Conservation (phyloP, 2,797 vertebrate genomes). For the Rallus crepitans region DNA sequence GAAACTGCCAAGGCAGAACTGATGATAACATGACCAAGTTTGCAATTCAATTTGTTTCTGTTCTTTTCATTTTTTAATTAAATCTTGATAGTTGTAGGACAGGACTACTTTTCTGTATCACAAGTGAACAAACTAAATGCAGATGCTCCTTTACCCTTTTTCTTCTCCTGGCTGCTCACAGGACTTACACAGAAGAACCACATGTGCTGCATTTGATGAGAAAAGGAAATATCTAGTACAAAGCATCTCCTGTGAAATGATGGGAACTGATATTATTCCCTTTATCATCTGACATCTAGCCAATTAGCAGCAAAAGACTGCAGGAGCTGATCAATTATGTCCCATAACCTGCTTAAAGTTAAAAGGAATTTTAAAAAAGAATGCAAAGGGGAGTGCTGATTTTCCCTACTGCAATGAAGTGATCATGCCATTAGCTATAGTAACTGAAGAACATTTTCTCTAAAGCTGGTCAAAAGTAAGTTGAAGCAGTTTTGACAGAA, state of each 20-base stretch:
- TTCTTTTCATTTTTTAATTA: slow-evolving; percentile 50
- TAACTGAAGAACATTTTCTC: not conserved
- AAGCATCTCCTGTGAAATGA: slow-evolving; percentile 4
- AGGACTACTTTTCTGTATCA: not conserved
- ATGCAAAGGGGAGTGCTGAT: not conserved
- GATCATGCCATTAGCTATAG: not conserved
- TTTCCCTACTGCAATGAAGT: slow-evolving; percentile 19
- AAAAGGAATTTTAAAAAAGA: slow-evolving; percentile 20
- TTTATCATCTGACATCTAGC: slow-evolving; percentile 20
- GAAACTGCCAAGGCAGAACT: not conserved
- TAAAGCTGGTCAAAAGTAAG: slow-evolving; percentile 1
- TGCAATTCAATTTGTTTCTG: slow-evolving; percentile 12
- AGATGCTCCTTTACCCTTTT: not conserved
- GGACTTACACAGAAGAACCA: not conserved
- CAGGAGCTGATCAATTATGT: slow-evolving; percentile 46
- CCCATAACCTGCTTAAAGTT: slow-evolving; percentile 34
- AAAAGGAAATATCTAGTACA: slow-evolving; percentile 21
- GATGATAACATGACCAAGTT: not conserved
- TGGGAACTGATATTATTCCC: not conserved
- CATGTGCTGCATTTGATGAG: slow-evolving; percentile 34
- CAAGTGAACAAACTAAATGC: not conserved
- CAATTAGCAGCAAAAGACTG: slow-evolving; percentile 62
- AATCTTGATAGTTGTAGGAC: not conserved
- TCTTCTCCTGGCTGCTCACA: not conserved
- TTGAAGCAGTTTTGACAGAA: not conserved